Evolutionary conservation across 92 coral and sea anemone genomes (phyloP).

Genomic region (Phenganax subtilis): DNA sequence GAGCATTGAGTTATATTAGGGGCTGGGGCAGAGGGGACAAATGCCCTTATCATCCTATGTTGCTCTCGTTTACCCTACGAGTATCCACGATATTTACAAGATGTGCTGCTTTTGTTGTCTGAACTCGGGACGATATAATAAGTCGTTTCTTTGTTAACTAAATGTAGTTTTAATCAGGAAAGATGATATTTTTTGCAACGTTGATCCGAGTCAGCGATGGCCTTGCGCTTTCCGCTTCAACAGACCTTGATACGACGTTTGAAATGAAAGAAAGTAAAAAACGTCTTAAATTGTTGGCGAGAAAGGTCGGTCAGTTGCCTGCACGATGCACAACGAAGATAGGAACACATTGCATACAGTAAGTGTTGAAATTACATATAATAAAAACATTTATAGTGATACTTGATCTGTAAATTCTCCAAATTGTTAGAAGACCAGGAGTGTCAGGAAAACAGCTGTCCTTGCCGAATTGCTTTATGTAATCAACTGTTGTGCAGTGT

Average conservation of each 20-base stretch:
- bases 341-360: constrained; percentile 81
- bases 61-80: too few species aligned
- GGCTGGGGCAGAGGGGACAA: too few species aligned
- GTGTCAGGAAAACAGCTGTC: neutral
- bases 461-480: neutral
- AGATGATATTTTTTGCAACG: constrained; percentile 89
- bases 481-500: neutral
- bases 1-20: too few species aligned
- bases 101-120: too few species aligned
- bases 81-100: too few species aligned
- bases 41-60: too few species aligned
- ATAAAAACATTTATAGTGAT: neutral
- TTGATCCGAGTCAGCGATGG: constrained; percentile 91
- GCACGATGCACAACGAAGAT: constrained; percentile 75
- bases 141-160: too few species aligned
- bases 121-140: too few species aligned
- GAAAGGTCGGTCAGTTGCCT: constrained; percentile 85
- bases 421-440: neutral
- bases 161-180: neutral
- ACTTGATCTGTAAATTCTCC: neutral
- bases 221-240: constrained; percentile 87
- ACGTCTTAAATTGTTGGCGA: constrained; percentile 70
- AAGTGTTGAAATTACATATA: constrained; percentile 28
- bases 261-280: constrained; percentile 91
- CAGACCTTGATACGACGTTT: constrained; percentile 90